These are phyloP conservation scores for Pseudotriccus pelzelni DNA, from an alignment of 2,797 vertebrate genomes.

Conservation along the genomic window DNA sequence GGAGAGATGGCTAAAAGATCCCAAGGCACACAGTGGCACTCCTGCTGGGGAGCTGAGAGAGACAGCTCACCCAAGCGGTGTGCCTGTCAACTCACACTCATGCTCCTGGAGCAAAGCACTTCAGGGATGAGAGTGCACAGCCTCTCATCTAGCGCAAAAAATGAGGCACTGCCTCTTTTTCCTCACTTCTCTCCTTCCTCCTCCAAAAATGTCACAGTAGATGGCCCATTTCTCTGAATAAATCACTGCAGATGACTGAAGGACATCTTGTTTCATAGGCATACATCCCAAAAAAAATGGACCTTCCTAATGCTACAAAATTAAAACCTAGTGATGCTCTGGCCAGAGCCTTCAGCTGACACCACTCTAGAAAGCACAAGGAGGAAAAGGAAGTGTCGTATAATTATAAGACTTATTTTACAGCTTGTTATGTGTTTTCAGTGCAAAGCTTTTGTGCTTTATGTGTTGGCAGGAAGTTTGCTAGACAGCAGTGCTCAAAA, in stretches of 20 bases:
- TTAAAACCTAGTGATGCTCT: neutral
- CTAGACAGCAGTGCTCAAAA: conserved; percentile 30
- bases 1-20: conserved; percentile 20
- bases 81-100: neutral
- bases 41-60: neutral
- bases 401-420: conserved; percentile 42
- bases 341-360: neutral
- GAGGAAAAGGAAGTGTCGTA: neutral
- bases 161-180: neutral
- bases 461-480: conserved; percentile 30
- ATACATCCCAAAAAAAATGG: neutral
- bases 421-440: conserved; percentile 9
- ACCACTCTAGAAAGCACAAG: neutral
- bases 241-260: neutral
- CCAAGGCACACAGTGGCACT: neutral
- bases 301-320: neutral
- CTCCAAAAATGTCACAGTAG: neutral
- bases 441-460: conserved; percentile 3
- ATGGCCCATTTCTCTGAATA: neutral
- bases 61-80: fast-evolving
- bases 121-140: neutral
- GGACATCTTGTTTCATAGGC: neutral
- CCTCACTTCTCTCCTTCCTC: neutral
- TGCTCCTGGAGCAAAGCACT: neutral
- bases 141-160: neutral